Conservation (phyloP, 2,113 vertebrate species). For the Tenebrosternarchus preto region DNA sequence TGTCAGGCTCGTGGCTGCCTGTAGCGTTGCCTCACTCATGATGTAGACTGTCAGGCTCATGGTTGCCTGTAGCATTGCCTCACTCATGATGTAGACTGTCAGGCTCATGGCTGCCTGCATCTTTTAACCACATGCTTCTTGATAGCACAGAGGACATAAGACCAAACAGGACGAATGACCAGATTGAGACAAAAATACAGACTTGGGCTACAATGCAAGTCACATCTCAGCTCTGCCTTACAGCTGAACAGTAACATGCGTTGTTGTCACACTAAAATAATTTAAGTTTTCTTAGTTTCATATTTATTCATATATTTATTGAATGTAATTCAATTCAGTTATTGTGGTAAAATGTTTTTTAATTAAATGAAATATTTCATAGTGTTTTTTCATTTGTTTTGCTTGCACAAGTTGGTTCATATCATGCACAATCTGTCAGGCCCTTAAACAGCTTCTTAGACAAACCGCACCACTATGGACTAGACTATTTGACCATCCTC, state of each 20-base stretch:
- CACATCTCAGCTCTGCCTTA: background rate
- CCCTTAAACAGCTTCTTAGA: too few relatives aligned
- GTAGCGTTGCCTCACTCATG: background rate
- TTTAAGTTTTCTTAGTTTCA: too few relatives aligned
- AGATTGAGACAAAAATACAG: background rate
- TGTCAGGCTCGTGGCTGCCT: slow-evolving; percentile 12
- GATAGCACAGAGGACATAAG: background rate
- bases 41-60: background rate
- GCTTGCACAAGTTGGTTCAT: too few relatives aligned
- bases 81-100: background rate
- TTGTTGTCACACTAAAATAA: background rate
- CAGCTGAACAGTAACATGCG: background rate
- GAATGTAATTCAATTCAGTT: too few relatives aligned
- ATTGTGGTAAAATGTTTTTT: too few relatives aligned
- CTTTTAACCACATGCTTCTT: background rate
- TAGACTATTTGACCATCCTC: too few relatives aligned
- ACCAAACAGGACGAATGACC: background rate
- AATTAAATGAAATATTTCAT: too few relatives aligned
- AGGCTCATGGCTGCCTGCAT: slow-evolving; percentile 1
- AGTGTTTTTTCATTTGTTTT: too few relatives aligned
- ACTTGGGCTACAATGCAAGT: background rate
- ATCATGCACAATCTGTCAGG: too few relatives aligned
- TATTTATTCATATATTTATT: too few relatives aligned
- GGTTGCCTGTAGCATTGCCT: slow-evolving; percentile 11
- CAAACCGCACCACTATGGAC: too few relatives aligned